Conservation (phyloP, 2,888 invertebrate genomes). For the Hemicrepidius hirtus region DNA sequence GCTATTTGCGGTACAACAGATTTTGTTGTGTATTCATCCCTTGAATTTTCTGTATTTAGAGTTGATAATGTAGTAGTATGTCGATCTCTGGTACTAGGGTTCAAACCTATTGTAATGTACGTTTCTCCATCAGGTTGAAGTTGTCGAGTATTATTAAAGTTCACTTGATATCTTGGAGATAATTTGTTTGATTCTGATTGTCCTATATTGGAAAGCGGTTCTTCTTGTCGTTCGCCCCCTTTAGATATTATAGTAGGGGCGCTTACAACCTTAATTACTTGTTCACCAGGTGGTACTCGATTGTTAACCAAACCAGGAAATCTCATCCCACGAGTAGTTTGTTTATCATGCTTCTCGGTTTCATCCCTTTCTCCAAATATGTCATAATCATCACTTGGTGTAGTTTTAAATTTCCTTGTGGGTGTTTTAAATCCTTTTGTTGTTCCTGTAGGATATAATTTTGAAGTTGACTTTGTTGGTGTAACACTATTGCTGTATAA, state of each 20-base stretch:
- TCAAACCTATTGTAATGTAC: background rate
- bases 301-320: background rate
- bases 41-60: conserved; percentile 9
- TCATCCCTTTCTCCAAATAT: conserved; percentile 7
- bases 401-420: conserved; percentile 4
- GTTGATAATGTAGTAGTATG: background rate
- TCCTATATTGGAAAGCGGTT: background rate
- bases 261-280: conserved; percentile 35
- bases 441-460: conserved; percentile 3
- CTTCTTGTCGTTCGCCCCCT: background rate
- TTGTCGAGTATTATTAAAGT: background rate
- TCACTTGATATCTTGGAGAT: background rate
- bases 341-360: background rate
- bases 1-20: background rate
- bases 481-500: conserved; percentile 64
- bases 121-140: background rate
- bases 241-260: background rate
- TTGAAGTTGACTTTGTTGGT: conserved; percentile 32
- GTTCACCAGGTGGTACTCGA: conserved; percentile 32
- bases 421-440: conserved; percentile 3
- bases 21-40: background rate
- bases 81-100: conserved; percentile 31
- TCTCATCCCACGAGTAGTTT: background rate
- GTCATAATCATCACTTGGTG: background rate
- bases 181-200: background rate